These are phyloP conservation scores for Allacma fusca DNA, from an alignment of 2,888 invertebrate genomes.

Conservation along the genomic window DNA sequence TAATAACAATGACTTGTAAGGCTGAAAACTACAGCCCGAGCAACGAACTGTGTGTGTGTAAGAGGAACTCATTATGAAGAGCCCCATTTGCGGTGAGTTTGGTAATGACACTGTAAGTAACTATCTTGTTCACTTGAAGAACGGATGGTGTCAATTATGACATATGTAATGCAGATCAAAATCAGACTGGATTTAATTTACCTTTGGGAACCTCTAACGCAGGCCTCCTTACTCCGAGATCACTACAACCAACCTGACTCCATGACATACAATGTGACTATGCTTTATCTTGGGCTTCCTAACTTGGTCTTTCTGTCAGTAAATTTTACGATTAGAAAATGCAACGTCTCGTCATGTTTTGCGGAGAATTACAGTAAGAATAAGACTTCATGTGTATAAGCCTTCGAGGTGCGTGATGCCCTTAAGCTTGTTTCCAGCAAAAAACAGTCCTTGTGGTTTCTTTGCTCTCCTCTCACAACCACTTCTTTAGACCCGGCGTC, in stretches of 20 bases:
- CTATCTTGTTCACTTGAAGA: not conserved
- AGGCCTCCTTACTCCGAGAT: not conserved
- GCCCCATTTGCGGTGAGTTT: not conserved
- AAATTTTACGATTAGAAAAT: slow-evolving; percentile 43
- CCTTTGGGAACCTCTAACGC: not conserved
- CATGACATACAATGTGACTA: slow-evolving; percentile 38
- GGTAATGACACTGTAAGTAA: not conserved
- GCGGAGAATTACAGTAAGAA: slow-evolving; percentile 51
- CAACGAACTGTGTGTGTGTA: no score
- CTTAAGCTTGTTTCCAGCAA: slow-evolving; percentile 51
- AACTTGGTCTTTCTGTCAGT: slow-evolving; percentile 32
- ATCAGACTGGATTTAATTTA: not conserved
- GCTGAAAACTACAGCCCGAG: no score
- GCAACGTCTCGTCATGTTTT: slow-evolving; percentile 47
- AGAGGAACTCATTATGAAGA: no score
- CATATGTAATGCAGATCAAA: not conserved
- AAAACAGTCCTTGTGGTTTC: slow-evolving; percentile 45
- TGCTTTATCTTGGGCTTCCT: slow-evolving; percentile 23
- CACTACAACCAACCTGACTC: slow-evolving; percentile 18
- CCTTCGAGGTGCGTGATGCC: slow-evolving; percentile 58
- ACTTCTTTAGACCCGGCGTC: slow-evolving; percentile 2
- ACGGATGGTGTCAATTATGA: slow-evolving; percentile 20
- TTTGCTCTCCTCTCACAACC: slow-evolving; percentile 32
- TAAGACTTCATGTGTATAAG: slow-evolving; percentile 49
- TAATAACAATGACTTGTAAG: no score